Evolutionary conservation across 2,797 vertebrate genomes (phyloP).

Genomic region (Paratrypauchen microcephalus): DNA sequence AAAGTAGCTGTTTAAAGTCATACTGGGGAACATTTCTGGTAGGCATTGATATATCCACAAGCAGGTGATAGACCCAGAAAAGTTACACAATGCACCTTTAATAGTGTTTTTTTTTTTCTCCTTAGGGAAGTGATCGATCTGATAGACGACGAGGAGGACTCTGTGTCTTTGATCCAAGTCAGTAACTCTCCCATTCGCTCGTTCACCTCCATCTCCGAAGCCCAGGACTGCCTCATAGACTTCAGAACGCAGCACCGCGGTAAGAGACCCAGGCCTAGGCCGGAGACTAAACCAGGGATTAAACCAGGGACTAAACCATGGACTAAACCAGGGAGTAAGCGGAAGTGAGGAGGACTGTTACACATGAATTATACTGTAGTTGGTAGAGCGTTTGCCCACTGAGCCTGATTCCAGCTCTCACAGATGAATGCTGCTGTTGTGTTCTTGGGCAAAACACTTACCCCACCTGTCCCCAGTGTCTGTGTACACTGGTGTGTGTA

Average conservation of each 20-base stretch:
- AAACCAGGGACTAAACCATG: slow-evolving; percentile 55
- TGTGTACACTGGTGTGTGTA: too few relatives aligned
- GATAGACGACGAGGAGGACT: slow-evolving; percentile 4
- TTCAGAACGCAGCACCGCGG: slow-evolving; percentile 65
- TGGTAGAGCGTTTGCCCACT: too few relatives aligned
- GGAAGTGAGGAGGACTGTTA: slow-evolving; percentile 36
- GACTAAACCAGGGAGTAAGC: slow-evolving; percentile 59
- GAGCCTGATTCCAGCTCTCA: too few relatives aligned
- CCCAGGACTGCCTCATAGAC: slow-evolving; percentile 77
- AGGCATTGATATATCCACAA: too few relatives aligned
- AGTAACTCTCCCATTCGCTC: slow-evolving; percentile 76
- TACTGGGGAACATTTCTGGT: too few relatives aligned
- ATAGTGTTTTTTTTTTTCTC: neutral
- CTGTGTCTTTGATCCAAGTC: slow-evolving; percentile 30
- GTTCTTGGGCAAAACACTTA: too few relatives aligned
- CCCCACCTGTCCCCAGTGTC: too few relatives aligned
- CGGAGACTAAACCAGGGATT: slow-evolving; percentile 48
- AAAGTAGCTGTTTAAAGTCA: too few relatives aligned
- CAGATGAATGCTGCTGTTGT: too few relatives aligned
- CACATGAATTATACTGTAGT: neutral
- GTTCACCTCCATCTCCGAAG: slow-evolving; percentile 79
- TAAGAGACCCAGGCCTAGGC: slow-evolving; percentile 56
- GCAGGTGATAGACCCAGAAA: too few relatives aligned
- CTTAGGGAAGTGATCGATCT: slow-evolving; percentile 63
- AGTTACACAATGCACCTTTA: too few relatives aligned